Evolutionary conservation across 2,888 invertebrate species (phyloP).

Genomic region (Mimumesa dahlbomi): DNA sequence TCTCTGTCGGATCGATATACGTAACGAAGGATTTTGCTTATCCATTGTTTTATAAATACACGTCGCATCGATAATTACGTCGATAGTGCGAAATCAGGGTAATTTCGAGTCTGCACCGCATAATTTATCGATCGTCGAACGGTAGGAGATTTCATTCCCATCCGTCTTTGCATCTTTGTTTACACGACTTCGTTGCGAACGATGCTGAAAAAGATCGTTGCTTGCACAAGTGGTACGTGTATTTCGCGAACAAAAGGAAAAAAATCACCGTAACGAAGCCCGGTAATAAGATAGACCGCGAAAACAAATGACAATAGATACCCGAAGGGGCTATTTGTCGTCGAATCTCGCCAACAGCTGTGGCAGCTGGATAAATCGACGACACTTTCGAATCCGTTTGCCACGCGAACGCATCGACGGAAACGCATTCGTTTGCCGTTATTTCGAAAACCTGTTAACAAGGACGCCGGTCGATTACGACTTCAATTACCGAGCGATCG

Average conservation of each 20-base stretch:
- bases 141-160: too few relatives aligned
- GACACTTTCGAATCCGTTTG: slow-evolving; percentile 11
- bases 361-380: slow-evolving; percentile 24
- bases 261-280: background rate
- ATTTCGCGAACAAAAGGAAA: background rate
- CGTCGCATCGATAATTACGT: too few relatives aligned
- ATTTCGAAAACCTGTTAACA: slow-evolving; percentile 7
- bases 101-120: too few relatives aligned
- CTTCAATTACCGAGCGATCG: background rate
- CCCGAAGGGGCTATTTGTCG: slow-evolving; percentile 1
- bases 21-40: too few relatives aligned
- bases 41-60: too few relatives aligned
- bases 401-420: slow-evolving; percentile 5
- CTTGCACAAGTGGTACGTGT: slow-evolving; percentile 12
- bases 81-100: too few relatives aligned
- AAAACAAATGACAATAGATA: slow-evolving; percentile 10
- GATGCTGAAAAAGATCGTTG: too few relatives aligned
- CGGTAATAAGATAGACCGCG: background rate
- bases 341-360: slow-evolving; percentile 16
- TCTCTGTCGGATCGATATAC: too few relatives aligned
- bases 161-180: too few relatives aligned
- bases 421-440: background rate
- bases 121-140: too few relatives aligned
- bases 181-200: too few relatives aligned
- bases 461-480: background rate